Conservation (phyloP, 2,888 invertebrate genomes). For the Mesoligia furuncula region DNA sequence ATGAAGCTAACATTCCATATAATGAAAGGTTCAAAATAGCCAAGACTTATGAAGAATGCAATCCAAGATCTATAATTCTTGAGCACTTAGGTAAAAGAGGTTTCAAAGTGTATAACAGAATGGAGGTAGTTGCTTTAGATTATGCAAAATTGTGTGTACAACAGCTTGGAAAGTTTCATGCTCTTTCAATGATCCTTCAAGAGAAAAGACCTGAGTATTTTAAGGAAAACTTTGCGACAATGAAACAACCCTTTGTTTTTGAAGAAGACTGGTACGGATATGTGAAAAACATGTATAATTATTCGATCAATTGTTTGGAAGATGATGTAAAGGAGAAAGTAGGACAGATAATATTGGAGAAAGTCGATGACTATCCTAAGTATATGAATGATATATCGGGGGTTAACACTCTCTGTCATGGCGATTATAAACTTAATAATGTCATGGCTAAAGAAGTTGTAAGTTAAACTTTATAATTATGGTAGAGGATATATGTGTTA, state of each 20-base stretch:
- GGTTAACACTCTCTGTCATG: conserved; percentile 65
- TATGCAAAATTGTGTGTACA: conserved; percentile 72
- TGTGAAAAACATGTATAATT: conserved; percentile 60
- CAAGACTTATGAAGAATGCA: conserved; percentile 71
- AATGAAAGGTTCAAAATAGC: conserved; percentile 72
- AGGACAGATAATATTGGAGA: conserved; percentile 40
- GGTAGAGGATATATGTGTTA: no score
- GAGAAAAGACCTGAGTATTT: conserved; percentile 71
- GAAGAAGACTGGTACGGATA: conserved; percentile 57
- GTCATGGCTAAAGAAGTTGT: conserved; percentile 70
- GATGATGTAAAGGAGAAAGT: conserved; percentile 41
- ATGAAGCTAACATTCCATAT: conserved; percentile 69
- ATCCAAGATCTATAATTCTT: conserved; percentile 72
- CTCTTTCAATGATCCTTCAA: conserved; percentile 73
- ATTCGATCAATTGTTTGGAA: conserved; percentile 58
- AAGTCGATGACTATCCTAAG: conserved; percentile 53
- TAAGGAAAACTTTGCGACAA: conserved; percentile 47
- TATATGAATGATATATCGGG: conserved; percentile 56
- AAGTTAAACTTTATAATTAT: conserved; percentile 50
- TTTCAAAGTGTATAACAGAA: conserved; percentile 70
- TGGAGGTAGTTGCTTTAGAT: conserved; percentile 70
- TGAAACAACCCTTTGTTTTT: conserved; percentile 61
- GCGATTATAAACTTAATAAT: conserved; percentile 69
- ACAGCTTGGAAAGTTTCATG: conserved; percentile 78
- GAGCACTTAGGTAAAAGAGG: conserved; percentile 75